Evolutionary conservation across 2,888 invertebrate species (phyloP).

Genomic region (Phragmatobia fuliginosa): DNA sequence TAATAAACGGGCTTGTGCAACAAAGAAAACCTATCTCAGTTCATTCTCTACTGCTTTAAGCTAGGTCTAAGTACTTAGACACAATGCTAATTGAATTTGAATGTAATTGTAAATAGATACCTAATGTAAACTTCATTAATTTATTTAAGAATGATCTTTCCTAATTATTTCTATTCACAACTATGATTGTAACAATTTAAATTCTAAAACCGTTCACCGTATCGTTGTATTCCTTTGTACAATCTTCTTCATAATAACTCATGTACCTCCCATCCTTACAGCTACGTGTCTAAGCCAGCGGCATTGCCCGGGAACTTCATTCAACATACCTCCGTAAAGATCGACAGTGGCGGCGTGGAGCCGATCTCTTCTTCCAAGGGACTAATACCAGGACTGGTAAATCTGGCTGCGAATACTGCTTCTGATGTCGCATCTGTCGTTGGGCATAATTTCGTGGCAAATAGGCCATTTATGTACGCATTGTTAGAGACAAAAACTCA

Average conservation of each 20-base stretch:
- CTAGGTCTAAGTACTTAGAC: neutral
- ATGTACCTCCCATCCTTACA: slow-evolving; percentile 20
- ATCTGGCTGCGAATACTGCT: slow-evolving; percentile 28
- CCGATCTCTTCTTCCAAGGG: slow-evolving; percentile 24
- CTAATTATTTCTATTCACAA: too few relatives aligned
- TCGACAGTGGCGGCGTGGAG: slow-evolving; percentile 42
- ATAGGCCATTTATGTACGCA: slow-evolving; percentile 57
- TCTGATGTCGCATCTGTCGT: slow-evolving; percentile 41
- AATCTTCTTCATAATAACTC: neutral
- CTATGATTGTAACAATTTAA: too few relatives aligned
- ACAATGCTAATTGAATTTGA: too few relatives aligned
- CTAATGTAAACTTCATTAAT: too few relatives aligned
- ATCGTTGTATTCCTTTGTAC: too few relatives aligned
- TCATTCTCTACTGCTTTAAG: too few relatives aligned
- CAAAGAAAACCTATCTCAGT: too few relatives aligned
- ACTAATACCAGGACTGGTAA: slow-evolving; percentile 16
- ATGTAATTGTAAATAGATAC: too few relatives aligned
- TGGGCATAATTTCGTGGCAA: slow-evolving; percentile 53
- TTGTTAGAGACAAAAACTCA: slow-evolving; percentile 52
- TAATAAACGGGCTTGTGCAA: too few relatives aligned
- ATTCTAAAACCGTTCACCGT: too few relatives aligned
- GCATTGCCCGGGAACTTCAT: slow-evolving; percentile 42
- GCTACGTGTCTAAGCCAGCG: slow-evolving; percentile 47
- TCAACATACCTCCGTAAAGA: slow-evolving; percentile 45
- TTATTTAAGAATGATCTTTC: too few relatives aligned